Conservation (phyloP, 1,140 invertebrate genomes). For the Solenopsis fugax region DNA sequence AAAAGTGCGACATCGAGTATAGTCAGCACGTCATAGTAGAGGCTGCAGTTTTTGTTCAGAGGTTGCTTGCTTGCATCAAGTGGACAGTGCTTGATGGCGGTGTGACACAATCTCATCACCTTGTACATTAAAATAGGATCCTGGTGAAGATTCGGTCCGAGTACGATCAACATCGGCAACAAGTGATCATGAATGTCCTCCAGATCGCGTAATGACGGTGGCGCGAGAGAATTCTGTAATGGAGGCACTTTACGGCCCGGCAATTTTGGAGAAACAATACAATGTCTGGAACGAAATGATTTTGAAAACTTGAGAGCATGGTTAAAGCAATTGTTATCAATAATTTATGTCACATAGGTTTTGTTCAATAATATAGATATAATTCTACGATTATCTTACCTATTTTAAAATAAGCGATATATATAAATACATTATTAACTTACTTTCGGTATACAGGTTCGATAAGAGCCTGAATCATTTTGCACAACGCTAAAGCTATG, state of each 20-base stretch:
- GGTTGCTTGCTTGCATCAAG: constrained; percentile 83
- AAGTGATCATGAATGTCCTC: constrained; percentile 92
- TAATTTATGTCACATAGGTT: neutral
- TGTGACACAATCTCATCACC: constrained; percentile 90
- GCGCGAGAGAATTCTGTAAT: constrained; percentile 88
- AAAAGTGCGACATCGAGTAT: constrained; percentile 95
- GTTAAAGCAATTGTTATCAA: neutral
- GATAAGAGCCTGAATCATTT: constrained; percentile 94
- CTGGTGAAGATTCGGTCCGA: constrained; percentile 95
- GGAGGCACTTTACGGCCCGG: constrained; percentile 88
- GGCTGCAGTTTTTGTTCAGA: constrained; percentile 82
- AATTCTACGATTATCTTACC: neutral
- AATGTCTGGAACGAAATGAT: constrained; percentile 87
- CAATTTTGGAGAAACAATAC: constrained; percentile 91
- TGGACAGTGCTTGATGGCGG: constrained; percentile 85
- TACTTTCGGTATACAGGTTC: constrained; percentile 96
- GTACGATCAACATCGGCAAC: constrained; percentile 94
- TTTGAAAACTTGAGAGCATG: neutral
- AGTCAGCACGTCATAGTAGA: constrained; percentile 94
- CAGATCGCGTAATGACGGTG: constrained; percentile 89
- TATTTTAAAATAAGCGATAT: constrained; percentile 25
- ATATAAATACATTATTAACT: constrained; percentile 17
- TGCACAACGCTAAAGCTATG: constrained; percentile 93
- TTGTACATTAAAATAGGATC: constrained; percentile 97
- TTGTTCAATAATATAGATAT: neutral